Evolutionary conservation across 2,797 vertebrate species (phyloP).

Genomic region (Channallabes apus): DNA sequence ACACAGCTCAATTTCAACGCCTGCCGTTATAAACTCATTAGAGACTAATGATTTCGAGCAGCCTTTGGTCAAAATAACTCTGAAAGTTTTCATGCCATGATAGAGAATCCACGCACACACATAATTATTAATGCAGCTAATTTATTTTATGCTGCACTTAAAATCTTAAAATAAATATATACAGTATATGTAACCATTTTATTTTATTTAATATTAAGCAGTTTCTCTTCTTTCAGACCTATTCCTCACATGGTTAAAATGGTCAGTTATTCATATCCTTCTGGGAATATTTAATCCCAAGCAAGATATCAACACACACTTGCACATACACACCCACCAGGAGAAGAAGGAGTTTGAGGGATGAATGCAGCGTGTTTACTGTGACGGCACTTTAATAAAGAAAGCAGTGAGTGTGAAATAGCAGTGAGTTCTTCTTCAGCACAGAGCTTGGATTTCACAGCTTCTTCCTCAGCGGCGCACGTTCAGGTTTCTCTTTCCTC

Average conservation of each 20-base stretch:
- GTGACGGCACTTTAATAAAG: slow-evolving; percentile 78
- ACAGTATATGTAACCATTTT: not conserved
- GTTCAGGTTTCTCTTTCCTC: slow-evolving; percentile 45
- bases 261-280: slow-evolving; percentile 6
- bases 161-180: not conserved
- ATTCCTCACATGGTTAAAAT: not conserved
- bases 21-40: slow-evolving; percentile 56
- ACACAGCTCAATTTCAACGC: slow-evolving; percentile 55
- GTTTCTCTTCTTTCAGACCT: not conserved
- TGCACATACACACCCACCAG: not conserved
- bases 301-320: not conserved
- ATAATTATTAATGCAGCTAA: not conserved
- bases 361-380: slow-evolving; percentile 69
- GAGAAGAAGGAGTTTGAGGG: slow-evolving; percentile 49
- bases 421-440: slow-evolving; percentile 71
- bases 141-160: not conserved
- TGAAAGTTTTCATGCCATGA: slow-evolving; percentile 45
- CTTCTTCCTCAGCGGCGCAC: slow-evolving; percentile 25
- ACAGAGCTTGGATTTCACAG: slow-evolving; percentile 65
- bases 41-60: slow-evolving; percentile 34
- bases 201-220: not conserved
- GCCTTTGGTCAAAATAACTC: slow-evolving; percentile 27
- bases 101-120: not conserved
- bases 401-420: slow-evolving; percentile 79
- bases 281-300: not conserved